Evolutionary conservation across 2,888 invertebrate species (phyloP), one percentile per base, ranked within the genome.

Genomic region (Aelia acuminata): DNA sequence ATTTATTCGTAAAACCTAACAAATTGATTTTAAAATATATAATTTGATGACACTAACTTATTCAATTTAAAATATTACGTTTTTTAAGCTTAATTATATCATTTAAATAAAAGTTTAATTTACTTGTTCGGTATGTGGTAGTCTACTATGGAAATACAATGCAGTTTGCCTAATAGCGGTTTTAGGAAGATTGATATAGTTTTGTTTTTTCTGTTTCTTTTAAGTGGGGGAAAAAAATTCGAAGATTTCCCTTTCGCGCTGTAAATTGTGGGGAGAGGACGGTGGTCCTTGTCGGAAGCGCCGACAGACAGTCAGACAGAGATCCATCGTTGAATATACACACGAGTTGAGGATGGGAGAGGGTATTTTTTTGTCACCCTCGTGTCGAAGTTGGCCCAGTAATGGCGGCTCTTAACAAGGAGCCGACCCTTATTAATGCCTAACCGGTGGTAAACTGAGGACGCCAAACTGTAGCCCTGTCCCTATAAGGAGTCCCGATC

Each of bases 391-490:
- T 70, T 70, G 63, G 63, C 63, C 63, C 63, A 70, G 63, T 70
- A 70, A 70, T 70, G 63, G 63, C 63, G 63, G 35, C 63, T 70
- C 63, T 70, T 70, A 70, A 70, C 63, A 70, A 70, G 63, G 63
- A 70, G 63, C 80, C 80, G 43, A 22, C 80, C 80, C 80, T 47
- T 80, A 80, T 80, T 80, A 80, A 80, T 80, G 80, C 43, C 39
- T 80, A 80, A 47, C 80, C 43, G 80, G 80, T 80, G 80, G 80
- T 80, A 80, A 80, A 80, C 80, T 80, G 43, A 80, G 43, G 80
- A 80, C 43, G 43, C 80, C 80, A 80, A 80, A 80, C 80, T 80
- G 80, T 80, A 80, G 80, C 43, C 80, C 80, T 80, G 22, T 80
- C 63, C 63, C 63, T 70, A 80, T 43, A 80, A 80, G 80, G 80